A percentile compares a stretch with the other conserved stretches of the same genome.
Conservation (phyloP, 2,113 vertebrate genomes). For the Daphoenositta chrysoptera region DNA sequence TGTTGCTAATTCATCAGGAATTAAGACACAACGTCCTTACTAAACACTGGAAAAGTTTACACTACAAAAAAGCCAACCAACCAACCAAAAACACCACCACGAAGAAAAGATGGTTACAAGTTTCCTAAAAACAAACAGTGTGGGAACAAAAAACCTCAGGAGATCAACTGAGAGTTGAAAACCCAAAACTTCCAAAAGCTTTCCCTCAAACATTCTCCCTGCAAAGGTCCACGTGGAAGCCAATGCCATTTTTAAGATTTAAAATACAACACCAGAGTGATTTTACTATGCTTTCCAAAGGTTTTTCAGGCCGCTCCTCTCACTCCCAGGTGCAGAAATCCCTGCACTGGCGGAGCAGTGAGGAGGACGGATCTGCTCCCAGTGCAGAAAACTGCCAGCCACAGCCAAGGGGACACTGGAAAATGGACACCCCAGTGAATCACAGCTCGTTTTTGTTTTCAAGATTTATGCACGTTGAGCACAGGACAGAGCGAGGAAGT, state of each 20-base stretch:
- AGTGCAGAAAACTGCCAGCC: fast-evolving
- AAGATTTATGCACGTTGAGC: neutral
- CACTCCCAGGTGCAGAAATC: neutral
- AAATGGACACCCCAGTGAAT: neutral
- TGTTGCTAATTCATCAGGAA: fast-evolving
- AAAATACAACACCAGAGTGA: neutral
- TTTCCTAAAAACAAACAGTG: neutral
- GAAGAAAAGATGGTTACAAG: neutral
- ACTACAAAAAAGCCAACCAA: neutral
- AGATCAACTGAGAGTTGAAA: neutral
- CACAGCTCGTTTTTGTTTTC: neutral
- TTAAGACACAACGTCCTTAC: neutral
- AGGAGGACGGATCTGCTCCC: neutral
- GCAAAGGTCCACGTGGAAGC: neutral
- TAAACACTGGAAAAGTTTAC: neutral
- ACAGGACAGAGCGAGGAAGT: neutral
- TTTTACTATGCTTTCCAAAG: neutral
- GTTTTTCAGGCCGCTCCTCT: neutral
- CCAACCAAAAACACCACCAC: neutral
- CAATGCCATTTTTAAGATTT: neutral
- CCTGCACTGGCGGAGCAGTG: fast-evolving
- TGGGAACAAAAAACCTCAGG: neutral
- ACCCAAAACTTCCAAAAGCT: neutral
- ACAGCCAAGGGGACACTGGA: neutral
- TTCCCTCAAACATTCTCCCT: neutral